Evolutionary conservation across 1,140 invertebrate species (phyloP), one percentile per base, ranked within the genome.

Genomic region (Drosophila setifemur): DNA sequence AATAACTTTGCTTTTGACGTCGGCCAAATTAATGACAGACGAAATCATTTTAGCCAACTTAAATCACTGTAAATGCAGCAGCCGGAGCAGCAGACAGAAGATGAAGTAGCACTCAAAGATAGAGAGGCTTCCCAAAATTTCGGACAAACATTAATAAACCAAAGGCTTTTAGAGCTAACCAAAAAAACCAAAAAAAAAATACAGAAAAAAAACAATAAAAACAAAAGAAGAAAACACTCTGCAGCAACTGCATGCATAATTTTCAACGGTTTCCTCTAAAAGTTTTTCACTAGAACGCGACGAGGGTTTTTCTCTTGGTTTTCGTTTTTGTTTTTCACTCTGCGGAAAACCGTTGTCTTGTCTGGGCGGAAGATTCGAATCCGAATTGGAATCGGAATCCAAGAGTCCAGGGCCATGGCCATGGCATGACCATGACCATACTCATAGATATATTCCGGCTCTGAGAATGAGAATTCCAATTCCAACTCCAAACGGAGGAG

Each of bases 91-190:
- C 37, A 40, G 74, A 40, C 45, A 49, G 29, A 50, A 39, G 48
- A 54, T 67, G 43, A 52, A 61, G 63, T 49, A 42, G 60, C 49
- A 31, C 23, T 49, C 31, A 21, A n/a, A n/a, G 58, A 60, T 71
- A 47, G 39, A 67, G 74, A 61, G n/a, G n/a, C n/a, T n/a, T 67
- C 72, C 60, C 77, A 71, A 74, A 86, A 85, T 68, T 85, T 85
- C 86, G 79, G 66, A 74, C 81, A 85, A 86, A 85, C 79, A 85
- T 85, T 85, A 79, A 85, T 85, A 85, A 85, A 79, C 64, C 66
- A 50, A 60, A 53, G 71, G 78, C 78, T 85, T 83, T 85, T 83
- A 83, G 57, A 73, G 47, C 43, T 37, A 8, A 5, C 23, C 12
- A 4, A 60, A 35, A 31, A 33, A 18, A 23, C 23, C 12, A 19